Percentiles rank a stretch among this genome's conserved stretches.
Conservation (phyloP, 2,797 vertebrate species). For the Erethizon dorsatum region DNA sequence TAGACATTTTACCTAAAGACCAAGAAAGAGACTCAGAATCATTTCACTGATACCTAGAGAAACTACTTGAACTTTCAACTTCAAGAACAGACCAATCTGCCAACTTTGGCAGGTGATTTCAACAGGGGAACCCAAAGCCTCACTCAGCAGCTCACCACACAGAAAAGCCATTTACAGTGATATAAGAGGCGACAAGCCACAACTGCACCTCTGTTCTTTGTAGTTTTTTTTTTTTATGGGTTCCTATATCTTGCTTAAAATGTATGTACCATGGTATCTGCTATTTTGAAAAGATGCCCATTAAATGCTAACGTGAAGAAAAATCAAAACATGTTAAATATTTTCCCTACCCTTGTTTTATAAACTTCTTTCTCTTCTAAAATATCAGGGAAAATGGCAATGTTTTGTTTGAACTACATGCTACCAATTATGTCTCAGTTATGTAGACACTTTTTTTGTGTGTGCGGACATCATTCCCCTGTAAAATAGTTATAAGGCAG, state of each 20-base stretch:
- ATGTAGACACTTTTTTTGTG: too few species aligned
- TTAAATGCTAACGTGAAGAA: not conserved
- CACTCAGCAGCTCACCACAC: constrained; percentile 30
- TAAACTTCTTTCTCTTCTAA: not conserved
- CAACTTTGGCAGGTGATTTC: not conserved
- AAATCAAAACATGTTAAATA: not conserved
- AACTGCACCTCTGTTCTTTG: not conserved
- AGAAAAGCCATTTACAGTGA: constrained; percentile 27
- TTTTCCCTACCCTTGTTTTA: not conserved
- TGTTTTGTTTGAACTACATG: constrained; percentile 6
- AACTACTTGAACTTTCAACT: not conserved
- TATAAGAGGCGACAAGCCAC: not conserved
- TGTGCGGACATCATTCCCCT: too few species aligned
- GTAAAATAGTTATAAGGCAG: too few species aligned
- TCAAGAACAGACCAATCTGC: not conserved
- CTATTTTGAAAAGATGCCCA: not conserved
- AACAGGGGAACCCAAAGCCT: not conserved
- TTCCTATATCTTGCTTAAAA: not conserved
- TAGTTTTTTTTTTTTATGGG: not conserved
- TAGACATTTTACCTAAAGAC: not conserved
- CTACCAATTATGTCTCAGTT: not conserved
- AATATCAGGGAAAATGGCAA: not conserved
- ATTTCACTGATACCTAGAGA: not conserved
- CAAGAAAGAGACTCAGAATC: not conserved
- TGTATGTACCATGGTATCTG: not conserved